Conservation (phyloP, 1,140 invertebrate species). For the Drosophila tropicalis region DNA sequence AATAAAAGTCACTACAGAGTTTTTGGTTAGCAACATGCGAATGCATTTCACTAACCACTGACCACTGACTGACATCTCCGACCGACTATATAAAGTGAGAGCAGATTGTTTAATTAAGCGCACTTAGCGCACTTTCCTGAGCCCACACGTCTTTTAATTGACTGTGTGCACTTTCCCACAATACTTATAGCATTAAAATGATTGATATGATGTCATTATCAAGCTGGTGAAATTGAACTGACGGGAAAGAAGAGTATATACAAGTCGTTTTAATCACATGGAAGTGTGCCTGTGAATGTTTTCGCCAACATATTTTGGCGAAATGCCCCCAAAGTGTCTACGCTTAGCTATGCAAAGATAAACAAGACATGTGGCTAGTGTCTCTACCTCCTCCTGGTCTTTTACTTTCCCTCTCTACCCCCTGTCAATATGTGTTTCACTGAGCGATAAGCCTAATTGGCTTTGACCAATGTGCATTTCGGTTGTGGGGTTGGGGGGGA, state of each 20-base stretch:
- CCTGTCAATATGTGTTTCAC: slow-evolving; percentile 39
- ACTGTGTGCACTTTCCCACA: too few species aligned
- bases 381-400: slow-evolving; percentile 19
- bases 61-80: too few species aligned
- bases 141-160: too few species aligned
- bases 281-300: neutral
- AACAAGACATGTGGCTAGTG: slow-evolving; percentile 72
- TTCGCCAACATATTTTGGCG: slow-evolving; percentile 43
- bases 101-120: too few species aligned
- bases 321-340: slow-evolving; percentile 62
- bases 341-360: slow-evolving; percentile 34
- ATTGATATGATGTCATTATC: too few species aligned
- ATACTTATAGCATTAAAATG: too few species aligned
- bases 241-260: neutral
- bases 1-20: too few species aligned
- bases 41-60: too few species aligned
- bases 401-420: neutral
- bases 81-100: too few species aligned
- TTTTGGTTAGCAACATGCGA: too few species aligned
- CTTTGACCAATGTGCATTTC: slow-evolving; percentile 43
- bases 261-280: neutral
- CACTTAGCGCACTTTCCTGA: too few species aligned
- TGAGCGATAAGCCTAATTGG: slow-evolving; percentile 75
- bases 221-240: too few species aligned
- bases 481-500: neutral